Evolutionary conservation across 1,140 invertebrate species (phyloP), one percentile per base, ranked within the genome.

Genomic region (Brevipalpus yothersi): DNA sequence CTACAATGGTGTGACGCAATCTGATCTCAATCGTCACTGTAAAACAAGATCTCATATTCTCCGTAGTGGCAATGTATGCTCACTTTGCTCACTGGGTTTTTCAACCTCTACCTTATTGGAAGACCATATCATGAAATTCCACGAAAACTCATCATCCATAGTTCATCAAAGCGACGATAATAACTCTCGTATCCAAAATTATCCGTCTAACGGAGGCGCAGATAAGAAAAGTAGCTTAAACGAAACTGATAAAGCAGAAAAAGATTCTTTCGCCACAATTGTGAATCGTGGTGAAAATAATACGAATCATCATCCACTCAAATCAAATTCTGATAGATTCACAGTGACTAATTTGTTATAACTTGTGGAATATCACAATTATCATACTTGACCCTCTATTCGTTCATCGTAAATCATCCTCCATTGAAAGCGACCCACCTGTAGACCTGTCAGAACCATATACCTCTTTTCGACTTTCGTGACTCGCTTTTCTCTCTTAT

Each of bases 1-100:
- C 64, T 75, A 75, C 63, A 73, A 74, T 64, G 73, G 73, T 47
- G 74, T 75, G 11, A 75, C 74, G 0, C 74, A 75, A 64, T 75
- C 73, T 9, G 74, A 75, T 62, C 65, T 75, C 17, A 75, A 75
- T 61, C 67, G 74, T n/a, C 74, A 75, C 66, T 70, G 70, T 63
- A 75, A 75, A 62, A 75, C 73, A 13, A 71, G 73, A 65, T 71
- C 72, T 31, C 73, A 75, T 61, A 65, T 73, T 60, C 64, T 73
- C 19, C 68, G 70, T 49, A 60, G 60, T 47, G 57, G 58, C 2
- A 71, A 72, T 45, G 67, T 68, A 13, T 73, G 72, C 62, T 56
- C 59, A 12, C 66, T 66, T 56, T 73, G 72, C 60, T 68, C 69
- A 0, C 69, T 72, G 56, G 71, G 71, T 2, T 73, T 73, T 60